A percentile compares a stretch with the other conserved stretches of the same genome.
Evolutionary conservation across 2,113 vertebrate genomes (phyloP).

Genomic region (Lonchura striata): DNA sequence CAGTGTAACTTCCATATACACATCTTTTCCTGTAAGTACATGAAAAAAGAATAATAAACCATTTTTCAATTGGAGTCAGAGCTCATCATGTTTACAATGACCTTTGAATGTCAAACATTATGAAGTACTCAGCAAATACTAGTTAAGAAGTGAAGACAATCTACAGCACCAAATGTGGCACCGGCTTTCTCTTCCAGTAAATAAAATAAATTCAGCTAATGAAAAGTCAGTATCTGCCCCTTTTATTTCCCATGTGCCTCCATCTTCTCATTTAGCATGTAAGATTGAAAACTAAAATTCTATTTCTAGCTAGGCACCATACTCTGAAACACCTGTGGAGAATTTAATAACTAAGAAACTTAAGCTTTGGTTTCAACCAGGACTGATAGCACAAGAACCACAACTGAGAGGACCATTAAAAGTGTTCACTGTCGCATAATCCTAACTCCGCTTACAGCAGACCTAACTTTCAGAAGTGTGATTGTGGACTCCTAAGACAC

Average conservation of each 20-base stretch:
- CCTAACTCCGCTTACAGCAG: background rate
- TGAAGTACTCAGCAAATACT: background rate
- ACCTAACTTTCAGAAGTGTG: background rate
- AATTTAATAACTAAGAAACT: background rate
- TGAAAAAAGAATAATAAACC: background rate
- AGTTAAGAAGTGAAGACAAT: background rate
- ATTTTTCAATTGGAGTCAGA: background rate
- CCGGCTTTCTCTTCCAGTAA: background rate
- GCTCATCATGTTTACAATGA: background rate
- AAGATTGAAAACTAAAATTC: background rate
- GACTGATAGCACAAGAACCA: background rate
- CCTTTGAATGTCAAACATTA: background rate
- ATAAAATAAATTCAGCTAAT: background rate
- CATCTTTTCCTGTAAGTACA: conserved; percentile 71
- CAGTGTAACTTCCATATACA: conserved; percentile 86
- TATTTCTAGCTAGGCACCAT: background rate
- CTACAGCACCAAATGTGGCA: background rate
- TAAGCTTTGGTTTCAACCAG: background rate
- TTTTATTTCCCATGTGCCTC: background rate
- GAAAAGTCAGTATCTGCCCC: background rate
- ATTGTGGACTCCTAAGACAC: background rate
- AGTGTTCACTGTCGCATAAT: background rate
- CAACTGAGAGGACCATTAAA: background rate
- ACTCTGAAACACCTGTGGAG: background rate
- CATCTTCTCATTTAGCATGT: background rate